Base-by-base conservation (phyloP, 1,140 invertebrate genomes). In the Philopotamus ludificatus region DNA sequence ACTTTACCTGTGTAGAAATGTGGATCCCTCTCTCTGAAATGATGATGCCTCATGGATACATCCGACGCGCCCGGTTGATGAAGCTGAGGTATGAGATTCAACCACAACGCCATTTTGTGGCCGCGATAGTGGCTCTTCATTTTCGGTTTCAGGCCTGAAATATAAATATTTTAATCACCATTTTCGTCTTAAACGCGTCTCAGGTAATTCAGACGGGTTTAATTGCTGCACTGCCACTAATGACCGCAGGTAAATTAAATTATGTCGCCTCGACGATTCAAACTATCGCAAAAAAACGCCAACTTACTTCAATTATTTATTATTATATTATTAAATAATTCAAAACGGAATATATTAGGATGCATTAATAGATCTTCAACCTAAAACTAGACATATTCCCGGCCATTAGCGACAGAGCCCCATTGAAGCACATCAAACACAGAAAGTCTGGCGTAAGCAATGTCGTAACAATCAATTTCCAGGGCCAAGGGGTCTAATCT, bases 81-180 rank as follows among this genome's bases (percentile, higher is more conserved):
- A 42, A 92, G 82, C 75, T 94, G 92, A 2, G 94, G 94, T 59
- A 97, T 89, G 18, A 96, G 83, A 73, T 93, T 90, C 59, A 93
- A 78, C 94, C 94, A 97, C 22, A 95, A 85, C n/a, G 92, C 91
- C 83, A 95, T 89, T 78, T 95, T 93, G 76, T 93, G 91, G 1
- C 91, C 91, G 8, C 93, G 83, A 75, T 95, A 96, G 78, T 94
- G 93, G 70, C 87, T 89, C 72, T 85, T 87, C 83, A 90, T 88
- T 66, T 86, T 85, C 1, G 87, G 82, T 71, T 89, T 89, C 25
- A 82, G 77, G 41, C 87, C 89, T 90, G 75, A 8, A 8, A 51
- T 7, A 20, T 4, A 39, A 39, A 39, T 8, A 39, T 7, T 39
- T 8, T 39, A 39, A 44, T 15, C 2, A 18, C 20, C 20, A 15